phyloP scores from a whole-genome alignment of 2,888 invertebrate genomes.

The Pseudeuparius sepicola region DNA sequence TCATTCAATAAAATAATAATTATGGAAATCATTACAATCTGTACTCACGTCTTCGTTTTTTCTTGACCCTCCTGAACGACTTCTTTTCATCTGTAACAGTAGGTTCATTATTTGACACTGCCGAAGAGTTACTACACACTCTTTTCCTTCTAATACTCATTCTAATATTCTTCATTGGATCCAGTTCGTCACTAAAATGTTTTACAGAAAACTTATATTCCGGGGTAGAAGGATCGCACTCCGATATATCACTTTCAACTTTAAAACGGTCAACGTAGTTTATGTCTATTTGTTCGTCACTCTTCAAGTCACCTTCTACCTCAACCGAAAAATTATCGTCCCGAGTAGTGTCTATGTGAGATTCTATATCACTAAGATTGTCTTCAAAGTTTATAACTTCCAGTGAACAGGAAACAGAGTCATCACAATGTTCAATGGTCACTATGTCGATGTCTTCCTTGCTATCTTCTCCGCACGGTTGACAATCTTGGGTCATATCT shows the following conservation, averaged over 20 bases:
- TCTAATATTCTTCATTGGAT: constrained; percentile 36
- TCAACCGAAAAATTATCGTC: constrained; percentile 18
- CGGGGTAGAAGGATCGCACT: constrained; percentile 21
- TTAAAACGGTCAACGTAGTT: constrained; percentile 23
- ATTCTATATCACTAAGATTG: constrained; percentile 26
- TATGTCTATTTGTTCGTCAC: constrained; percentile 20
- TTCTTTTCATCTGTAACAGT: constrained; percentile 31
- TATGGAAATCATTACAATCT: too few species aligned
- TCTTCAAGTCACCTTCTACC: constrained; percentile 22
- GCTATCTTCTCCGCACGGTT: constrained; percentile 30
- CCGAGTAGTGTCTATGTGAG: constrained; percentile 25
- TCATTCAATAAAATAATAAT: too few species aligned
- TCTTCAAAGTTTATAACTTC: constrained; percentile 21
- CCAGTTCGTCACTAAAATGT: constrained; percentile 29
- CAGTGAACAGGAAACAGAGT: constrained; percentile 22
- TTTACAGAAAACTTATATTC: constrained; percentile 29
- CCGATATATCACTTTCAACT: constrained; percentile 26
- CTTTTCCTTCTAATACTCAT: constrained; percentile 38
- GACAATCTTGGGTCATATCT: constrained; percentile 38
- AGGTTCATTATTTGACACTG: constrained; percentile 35
- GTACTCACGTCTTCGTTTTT: constrained; percentile 34
- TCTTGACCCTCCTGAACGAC: constrained; percentile 29
- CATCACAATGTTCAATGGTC: constrained; percentile 19
- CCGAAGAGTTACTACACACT: constrained; percentile 37
- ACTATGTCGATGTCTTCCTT: constrained; percentile 27